Evolutionary conservation across 1,140 invertebrate genomes (phyloP), one percentile per base, ranked within the genome.

Genomic region (Papilio glaucus): DNA sequence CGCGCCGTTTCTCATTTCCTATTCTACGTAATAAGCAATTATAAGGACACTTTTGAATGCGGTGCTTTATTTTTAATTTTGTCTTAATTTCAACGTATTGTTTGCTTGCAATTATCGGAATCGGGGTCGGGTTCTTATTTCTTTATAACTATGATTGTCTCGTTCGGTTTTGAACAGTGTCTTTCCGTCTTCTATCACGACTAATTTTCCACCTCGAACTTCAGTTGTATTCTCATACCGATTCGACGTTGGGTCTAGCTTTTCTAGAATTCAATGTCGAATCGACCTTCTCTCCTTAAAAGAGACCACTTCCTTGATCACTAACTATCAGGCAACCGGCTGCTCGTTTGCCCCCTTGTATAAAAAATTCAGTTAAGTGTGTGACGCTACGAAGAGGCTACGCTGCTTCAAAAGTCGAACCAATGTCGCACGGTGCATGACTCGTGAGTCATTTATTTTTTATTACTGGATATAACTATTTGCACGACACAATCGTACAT

Each of bases 361-460:
- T 33, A 33, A 33, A 33, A 33, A 33, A 33, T 3, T 3, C 29
- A 33, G 6, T 33, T 33, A 33, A 3, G 29, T 33, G 29, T 6
- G 29, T 33, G 29, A 33, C 29, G 29, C 29, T 6, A 33, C 29
- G 2, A 33, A 33, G 29, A 33, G 6, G 29, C 6, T 6, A 33
- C 2, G 2, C 24, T 42, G 10, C 68, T 21, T 61, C 42, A 65
- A 71, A 69, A 61, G 72, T 57, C 37, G 60, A 72, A 68, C 33
- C 73, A 76, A 76, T 74, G 74, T 74, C 72, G 60, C 8, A 13
- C 18, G 71, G 37, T 45, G 24, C 41, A 29, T 10, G 62, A 63
- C 26, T 39, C 62, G 62, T 65, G 62, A 63, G 13, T 63, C 62
- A 41, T 65, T 65, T 39, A 60, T 13, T 57, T 57, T 49, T 57